Conservation (phyloP, 1,140 invertebrate genomes). For the Akabosia matsudoensis region DNA sequence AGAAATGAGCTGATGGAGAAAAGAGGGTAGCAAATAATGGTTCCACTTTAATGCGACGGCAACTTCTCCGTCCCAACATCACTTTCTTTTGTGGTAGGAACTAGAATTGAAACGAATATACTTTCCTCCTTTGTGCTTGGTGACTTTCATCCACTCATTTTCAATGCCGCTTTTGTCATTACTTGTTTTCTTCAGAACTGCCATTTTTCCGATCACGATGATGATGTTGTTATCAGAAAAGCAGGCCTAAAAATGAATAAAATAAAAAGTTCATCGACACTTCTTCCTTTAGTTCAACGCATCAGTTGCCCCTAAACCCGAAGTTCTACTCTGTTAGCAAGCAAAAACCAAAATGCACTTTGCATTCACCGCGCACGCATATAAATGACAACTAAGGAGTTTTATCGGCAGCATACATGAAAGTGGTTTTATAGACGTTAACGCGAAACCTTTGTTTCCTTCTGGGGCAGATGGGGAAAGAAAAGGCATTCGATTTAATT, state of each 20-base stretch:
- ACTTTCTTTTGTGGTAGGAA: neutral
- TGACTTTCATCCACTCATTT: neutral
- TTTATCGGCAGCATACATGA: too few species aligned
- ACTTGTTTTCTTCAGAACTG: neutral
- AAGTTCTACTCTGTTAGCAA: neutral
- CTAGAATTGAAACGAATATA: neutral
- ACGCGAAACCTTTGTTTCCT: too few species aligned
- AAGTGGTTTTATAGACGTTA: neutral
- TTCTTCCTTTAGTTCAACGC: neutral
- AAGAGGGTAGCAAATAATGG: neutral
- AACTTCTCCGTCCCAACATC: too few species aligned
- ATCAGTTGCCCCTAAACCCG: neutral
- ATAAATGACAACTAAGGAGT: neutral
- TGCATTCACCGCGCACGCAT: neutral
- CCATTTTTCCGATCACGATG: neutral
- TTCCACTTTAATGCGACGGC: neutral
- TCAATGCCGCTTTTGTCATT: neutral
- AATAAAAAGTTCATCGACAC: neutral
- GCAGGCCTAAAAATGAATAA: neutral
- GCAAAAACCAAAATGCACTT: neutral
- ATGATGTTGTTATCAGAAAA: neutral
- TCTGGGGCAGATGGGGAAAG: too few species aligned
- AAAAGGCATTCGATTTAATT: too few species aligned
- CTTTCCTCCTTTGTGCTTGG: neutral
- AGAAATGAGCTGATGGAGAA: neutral